Evolutionary conservation across 2,113 vertebrate genomes (phyloP), one percentile per base, ranked within the genome.

Genomic region (Abramis brama): DNA sequence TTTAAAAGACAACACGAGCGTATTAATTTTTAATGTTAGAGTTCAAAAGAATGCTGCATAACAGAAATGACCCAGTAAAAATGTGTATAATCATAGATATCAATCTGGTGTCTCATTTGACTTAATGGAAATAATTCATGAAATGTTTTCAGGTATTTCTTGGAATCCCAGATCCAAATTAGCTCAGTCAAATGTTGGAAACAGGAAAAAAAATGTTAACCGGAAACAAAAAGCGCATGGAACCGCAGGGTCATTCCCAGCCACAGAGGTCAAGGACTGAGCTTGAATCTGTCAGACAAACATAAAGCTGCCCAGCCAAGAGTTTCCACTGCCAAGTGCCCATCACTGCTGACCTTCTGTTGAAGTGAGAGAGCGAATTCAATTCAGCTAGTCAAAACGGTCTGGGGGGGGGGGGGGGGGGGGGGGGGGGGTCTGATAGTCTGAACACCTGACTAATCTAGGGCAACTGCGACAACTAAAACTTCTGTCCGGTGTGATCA

Each of bases 401-500:
- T 36, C 47, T 70, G 39, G 2, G 15, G 57, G 47, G 19, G n/a
- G n/a, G n/a, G n/a, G n/a, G n/a, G n/a, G n/a, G n/a, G n/a, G n/a
- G n/a, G n/a, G n/a, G n/a, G n/a, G n/a, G n/a, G n/a, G n/a, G n/a
- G n/a, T n/a, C 36, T 70, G 64, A 64, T 12, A 10, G 21, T 55
- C 68, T 79, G 30, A 79, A 47, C 57, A 84, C 25, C 36, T 71
- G 73, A 82, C 64, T 27, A 55, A 81, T 43, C 7, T 6, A 15
- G 5, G 33, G 27, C 60, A 82, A 66, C 9, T 45, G 73, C 19
- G 4, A 45, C 64, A 43, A 71, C 80, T 75, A 27, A n/a, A 47
- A n/a, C 71, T 47, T 71, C 23, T n/a, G 30, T 30, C 47, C 43
- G 66, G 75, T 43, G 83, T 27, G 60, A 79, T 87, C 83, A 43